Conservation (phyloP, 1,140 invertebrate species). For the Agrilus planipennis region DNA sequence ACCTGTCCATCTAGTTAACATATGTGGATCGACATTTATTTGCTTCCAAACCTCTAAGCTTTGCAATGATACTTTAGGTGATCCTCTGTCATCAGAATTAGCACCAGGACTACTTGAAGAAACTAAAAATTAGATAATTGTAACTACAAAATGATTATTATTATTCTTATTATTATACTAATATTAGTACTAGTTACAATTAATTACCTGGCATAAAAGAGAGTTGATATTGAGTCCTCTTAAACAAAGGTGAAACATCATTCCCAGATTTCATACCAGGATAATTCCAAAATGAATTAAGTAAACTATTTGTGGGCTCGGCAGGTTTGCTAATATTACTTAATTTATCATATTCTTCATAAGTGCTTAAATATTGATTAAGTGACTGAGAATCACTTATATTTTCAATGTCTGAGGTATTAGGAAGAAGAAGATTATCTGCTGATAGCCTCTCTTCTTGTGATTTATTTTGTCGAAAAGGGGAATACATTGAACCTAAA, state of each 20-base stretch:
- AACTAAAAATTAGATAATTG: background rate
- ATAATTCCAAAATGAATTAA: constrained; percentile 46
- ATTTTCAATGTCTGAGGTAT: constrained; percentile 30
- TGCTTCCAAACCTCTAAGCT: constrained; percentile 45
- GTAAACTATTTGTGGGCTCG: constrained; percentile 18
- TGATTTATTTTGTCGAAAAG: constrained; percentile 22
- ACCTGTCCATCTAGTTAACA: constrained; percentile 52
- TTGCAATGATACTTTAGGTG: constrained; percentile 34
- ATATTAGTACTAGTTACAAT: background rate
- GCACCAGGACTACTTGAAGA: constrained; percentile 32
- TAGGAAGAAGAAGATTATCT: constrained; percentile 16
- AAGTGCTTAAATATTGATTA: constrained; percentile 33
- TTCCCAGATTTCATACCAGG: constrained; percentile 30
- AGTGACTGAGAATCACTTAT: constrained; percentile 37
- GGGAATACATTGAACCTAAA: constrained; percentile 27
- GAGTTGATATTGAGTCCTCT: background rate
- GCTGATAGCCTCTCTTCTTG: constrained; percentile 8
- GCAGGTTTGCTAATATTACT: constrained; percentile 16
- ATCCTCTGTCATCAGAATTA: constrained; percentile 37
- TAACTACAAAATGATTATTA: constrained; percentile 11
- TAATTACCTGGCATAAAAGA: background rate
- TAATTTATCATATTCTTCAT: constrained; percentile 19
- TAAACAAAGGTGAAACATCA: background rate
- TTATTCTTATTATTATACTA: background rate
- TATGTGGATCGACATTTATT: constrained; percentile 45